Evolutionary conservation across 35 echinoderm and acorn worm species (phyloP).

Genomic region (Holothuria glaberrima): DNA sequence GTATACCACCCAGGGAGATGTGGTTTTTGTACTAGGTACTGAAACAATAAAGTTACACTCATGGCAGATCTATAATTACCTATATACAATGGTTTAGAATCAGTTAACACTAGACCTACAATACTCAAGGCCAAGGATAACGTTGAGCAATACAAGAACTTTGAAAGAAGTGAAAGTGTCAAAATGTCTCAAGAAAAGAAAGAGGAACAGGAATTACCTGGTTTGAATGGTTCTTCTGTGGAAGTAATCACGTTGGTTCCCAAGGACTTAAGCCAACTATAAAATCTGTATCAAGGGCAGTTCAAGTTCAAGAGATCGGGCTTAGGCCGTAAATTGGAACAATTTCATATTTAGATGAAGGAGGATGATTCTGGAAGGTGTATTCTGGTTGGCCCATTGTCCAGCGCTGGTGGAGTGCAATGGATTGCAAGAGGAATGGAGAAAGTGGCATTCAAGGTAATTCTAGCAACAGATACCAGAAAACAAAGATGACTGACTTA

Average conservation of each 20-base stretch:
- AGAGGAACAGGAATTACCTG: too few species aligned
- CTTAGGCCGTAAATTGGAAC: background rate
- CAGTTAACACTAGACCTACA: constrained; percentile 22
- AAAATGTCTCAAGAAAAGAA: too few species aligned
- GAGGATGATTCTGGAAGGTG: too few species aligned
- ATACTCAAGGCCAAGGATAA: constrained; percentile 14
- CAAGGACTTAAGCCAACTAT: constrained; percentile 5
- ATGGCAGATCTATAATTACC: background rate
- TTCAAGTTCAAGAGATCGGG: background rate
- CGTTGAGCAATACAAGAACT: background rate
- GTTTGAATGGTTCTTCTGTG: too few species aligned
- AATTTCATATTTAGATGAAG: background rate
- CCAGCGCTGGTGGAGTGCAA: too few species aligned
- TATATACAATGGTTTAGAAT: background rate
- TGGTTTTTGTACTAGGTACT: background rate
- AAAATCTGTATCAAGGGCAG: constrained; percentile 32
- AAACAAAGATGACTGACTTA: background rate
- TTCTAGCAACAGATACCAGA: background rate
- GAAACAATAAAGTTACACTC: constrained; percentile 31
- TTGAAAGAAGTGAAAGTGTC: too few species aligned
- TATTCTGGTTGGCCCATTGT: too few species aligned
- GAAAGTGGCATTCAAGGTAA: constrained; percentile 21
- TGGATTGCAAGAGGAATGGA: too few species aligned
- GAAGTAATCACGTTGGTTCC: background rate
- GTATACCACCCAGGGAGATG: background rate